Evolutionary conservation across 2,888 invertebrate genomes (phyloP), one percentile per base, ranked within the genome.

Genomic region (Coleophora flavipennella): DNA sequence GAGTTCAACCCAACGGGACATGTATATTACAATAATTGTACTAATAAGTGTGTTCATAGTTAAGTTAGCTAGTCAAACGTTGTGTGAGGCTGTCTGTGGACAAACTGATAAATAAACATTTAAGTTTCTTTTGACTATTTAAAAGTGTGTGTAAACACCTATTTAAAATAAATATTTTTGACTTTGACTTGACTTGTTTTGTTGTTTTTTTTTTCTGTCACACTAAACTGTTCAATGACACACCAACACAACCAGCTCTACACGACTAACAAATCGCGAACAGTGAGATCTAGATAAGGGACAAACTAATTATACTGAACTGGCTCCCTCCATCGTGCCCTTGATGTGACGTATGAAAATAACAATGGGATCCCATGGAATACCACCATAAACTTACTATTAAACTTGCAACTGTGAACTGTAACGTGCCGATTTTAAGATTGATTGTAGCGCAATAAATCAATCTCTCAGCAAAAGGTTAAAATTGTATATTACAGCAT

Each of bases 281-380:
- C 62, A 60, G 50, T 48, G 42, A 48, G 60, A 64, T 64, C 59
- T 49, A 62, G 70, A 74, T 74, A 66, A 65, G 68, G 62, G 62
- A 68, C 67, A 66, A 69, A 67, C 74, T 75, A 76, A 76, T 76
- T 75, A 75, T 68, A 63, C 62, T 60, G 61, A 68, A 65, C 64
- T 59, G 56, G 45, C 50, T 54, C 57, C 58, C 57, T 53, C 63
- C 65, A 58, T 59, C 64, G 58, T 54, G 52, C 64, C 63, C 62
- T 64, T 64, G 57, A 66, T 67, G 62, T 66, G 63, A 67, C 69
- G 65, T 67, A 67, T 62, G 60, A 52, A 57, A 59, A 62, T 55
- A 58, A 70, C 64, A 69, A 71, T 64, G 56, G 60, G 48, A 51
- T 45, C 49, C 49, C 41, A 45, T 44, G 45, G 48, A 44, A 41